Evolutionary conservation across 1,140 invertebrate species (phyloP), one percentile per base, ranked within the genome.

Genomic region (Amyelois transitella): DNA sequence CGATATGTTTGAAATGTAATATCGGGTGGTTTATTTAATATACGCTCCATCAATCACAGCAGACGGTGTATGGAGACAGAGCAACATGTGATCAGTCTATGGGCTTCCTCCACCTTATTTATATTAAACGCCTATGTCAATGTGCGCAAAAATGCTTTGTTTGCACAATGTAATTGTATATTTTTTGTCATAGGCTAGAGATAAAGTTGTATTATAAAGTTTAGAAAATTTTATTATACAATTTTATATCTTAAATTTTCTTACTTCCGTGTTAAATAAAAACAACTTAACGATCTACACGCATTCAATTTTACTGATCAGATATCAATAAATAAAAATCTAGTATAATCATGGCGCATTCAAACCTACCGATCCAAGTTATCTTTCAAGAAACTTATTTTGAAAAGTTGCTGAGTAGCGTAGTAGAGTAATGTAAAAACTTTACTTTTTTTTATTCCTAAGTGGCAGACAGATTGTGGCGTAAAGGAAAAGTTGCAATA

Each of bases 1-100:
- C 69, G 65, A 76, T 80, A 75, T 74, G 64, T 81, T 80, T 81
- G 73, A 77, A 81, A 79, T 64, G 76, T 75, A 77, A 84, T 81
- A 80, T 77, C 64, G 68, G 60, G 60, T 51, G 72, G 69, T 72
- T 75, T 77, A 77, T 81, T 81, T 75, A 81, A 73, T 77, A 75
- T 75, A 72, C 58, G 62, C 58, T 67, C 62, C 69, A 81, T 81
- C 78, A 77, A 81, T 81, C 78, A 81, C 58, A 55, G 28, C 68
- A 74, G 63, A 70, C 57, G 57, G 58, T 71, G 60, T 66, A 49
- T 59, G 69, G 72, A 72, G 77, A 85, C 80, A 80, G 72, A 58
- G 72, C 71, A 81, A 79, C 73, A 74, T 72, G 71, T 76, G 69
- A 76, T 67, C 45, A 48, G 45, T 48, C 45, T n/a, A 21, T 48